Evolutionary conservation across 92 coral and sea anemone genomes (phyloP).

Genomic region (Isaurus tuberculatus): DNA sequence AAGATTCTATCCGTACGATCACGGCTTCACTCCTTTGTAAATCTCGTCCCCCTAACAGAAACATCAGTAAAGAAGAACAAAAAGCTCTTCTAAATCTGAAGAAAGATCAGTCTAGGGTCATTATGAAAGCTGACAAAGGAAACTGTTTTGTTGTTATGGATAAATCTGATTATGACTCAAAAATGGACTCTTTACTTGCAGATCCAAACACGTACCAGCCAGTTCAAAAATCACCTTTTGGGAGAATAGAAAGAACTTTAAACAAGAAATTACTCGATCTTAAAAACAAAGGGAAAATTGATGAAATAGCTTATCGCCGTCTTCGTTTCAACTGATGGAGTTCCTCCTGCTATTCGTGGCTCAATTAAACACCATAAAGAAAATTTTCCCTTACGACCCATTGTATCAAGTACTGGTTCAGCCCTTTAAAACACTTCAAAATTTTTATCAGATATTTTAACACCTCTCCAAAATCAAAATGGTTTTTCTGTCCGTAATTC

Average conservation of each 20-base stretch:
- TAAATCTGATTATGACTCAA: conserved; percentile 24
- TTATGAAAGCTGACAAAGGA: conserved; percentile 50
- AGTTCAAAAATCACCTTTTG: conserved; percentile 24
- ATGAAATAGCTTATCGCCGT: conserved; percentile 17
- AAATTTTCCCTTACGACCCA: conserved; percentile 58
- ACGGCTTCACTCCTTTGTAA: conserved; percentile 9
- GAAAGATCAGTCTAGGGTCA: conserved; percentile 38
- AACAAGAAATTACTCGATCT: conserved; percentile 44
- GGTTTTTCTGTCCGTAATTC: conserved; percentile 25
- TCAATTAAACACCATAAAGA: conserved; percentile 35
- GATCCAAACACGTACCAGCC: conserved; percentile 51
- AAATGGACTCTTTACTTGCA: conserved; percentile 27
- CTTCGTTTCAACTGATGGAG: conserved; percentile 23
- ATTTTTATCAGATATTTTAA: conserved; percentile 15
- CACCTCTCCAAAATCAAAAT: conserved; percentile 53
- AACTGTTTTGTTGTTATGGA: conserved; percentile 44
- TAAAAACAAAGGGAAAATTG: conserved; percentile 38
- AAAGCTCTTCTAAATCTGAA: conserved; percentile 39
- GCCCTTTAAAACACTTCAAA: neutral
- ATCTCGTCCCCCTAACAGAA: conserved; percentile 28
- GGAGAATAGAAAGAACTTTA: conserved; percentile 49
- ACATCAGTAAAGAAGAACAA: conserved; percentile 22
- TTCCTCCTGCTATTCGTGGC: conserved; percentile 47
- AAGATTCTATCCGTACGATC: conserved; percentile 33
- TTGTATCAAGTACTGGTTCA: conserved; percentile 47